Base-by-base conservation (phyloP, 2,113 vertebrate species). In the Halichoeres trimaculatus region DNA sequence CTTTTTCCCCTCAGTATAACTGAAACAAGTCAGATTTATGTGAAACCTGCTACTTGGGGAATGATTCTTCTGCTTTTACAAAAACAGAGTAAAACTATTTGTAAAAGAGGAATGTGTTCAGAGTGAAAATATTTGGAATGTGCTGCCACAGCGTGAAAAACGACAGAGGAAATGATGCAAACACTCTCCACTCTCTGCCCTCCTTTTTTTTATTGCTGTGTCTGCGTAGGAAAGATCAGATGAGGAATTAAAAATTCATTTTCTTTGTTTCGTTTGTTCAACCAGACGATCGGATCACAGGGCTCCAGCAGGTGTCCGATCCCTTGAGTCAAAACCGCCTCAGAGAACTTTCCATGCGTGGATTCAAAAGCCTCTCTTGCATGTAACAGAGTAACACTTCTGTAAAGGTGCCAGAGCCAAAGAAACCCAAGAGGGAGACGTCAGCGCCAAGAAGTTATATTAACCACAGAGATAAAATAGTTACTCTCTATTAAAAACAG, bases 381-480 rank as follows among this genome's bases (percentile, higher is more conserved):
- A 84, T 85, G 83, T 85, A 88, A 89, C 60, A 86, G 62, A 83
- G 85, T 75, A 85, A 86, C 84, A 68, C 74, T 81, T 79, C 45
- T 80, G 71, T 76, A 75, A 85, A 62, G 35, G n/a, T 62, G 83
- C 76, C 85, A 88, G 78, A 88, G 61, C 57, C 55, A 5, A 14
- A 75, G 81, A 74, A 85, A 80, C 75, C 84, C 84, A 86, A 80
- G 76, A 81, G 66, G 71, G 73, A 88, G 23, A 59, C 34, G 51
- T 74, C 86, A 65, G 55, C 3, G 70, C 77, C 85, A 89, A 88
- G 79, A 85, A 78, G 62, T 89, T 41, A 76, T 74, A 86, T 85
- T 82, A 84, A 87, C 70, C 75, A 78, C 70, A 72, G 82, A 91
- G 90, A 90, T 89, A 88, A 91, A 90, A 90, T 81, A 64, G 88